Conservation (phyloP, 1,140 invertebrate species). For the Drosophila arizonae region DNA sequence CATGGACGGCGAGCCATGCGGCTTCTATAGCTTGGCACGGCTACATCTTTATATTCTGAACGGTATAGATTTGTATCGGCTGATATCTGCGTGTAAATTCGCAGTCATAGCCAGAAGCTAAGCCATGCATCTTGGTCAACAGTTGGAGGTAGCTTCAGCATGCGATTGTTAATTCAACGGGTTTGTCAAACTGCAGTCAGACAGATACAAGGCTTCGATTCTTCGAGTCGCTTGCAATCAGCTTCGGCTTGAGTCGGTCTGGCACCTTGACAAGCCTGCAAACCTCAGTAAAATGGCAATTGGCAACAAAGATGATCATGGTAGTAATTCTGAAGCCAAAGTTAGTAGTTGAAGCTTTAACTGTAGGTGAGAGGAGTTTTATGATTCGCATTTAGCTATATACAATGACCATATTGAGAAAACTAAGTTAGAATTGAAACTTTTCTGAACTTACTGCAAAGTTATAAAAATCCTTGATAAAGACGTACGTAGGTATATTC, state of each 20-base stretch:
- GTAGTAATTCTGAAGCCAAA: background rate
- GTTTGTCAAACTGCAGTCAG: slow-evolving; percentile 61
- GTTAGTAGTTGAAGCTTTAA: background rate
- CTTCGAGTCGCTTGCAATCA: slow-evolving; percentile 18
- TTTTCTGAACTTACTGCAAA: no score
- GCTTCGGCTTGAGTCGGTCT: slow-evolving; percentile 20
- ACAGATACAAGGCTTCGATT: background rate
- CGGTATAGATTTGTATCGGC: slow-evolving; percentile 75
- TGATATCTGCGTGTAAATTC: slow-evolving; percentile 61
- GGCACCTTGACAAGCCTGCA: slow-evolving; percentile 72
- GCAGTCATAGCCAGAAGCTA: slow-evolving; percentile 9
- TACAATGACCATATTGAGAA: background rate
- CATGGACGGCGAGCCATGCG: background rate
- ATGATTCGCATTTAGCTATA: background rate
- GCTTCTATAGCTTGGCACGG: slow-evolving; percentile 31
- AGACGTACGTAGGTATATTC: no score
- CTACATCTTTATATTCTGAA: slow-evolving; percentile 65
- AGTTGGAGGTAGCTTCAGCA: slow-evolving; percentile 60
- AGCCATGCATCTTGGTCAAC: slow-evolving; percentile 60
- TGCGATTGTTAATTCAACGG: slow-evolving; percentile 58
- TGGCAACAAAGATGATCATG: slow-evolving; percentile 42
- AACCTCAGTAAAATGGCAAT: slow-evolving; percentile 62
- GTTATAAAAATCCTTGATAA: no score
- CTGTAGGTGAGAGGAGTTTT: background rate
- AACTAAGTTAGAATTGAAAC: background rate